A percentile compares a stretch with the other conserved stretches of the same genome.
These are phyloP conservation scores for Marronus borbonicus DNA, from an alignment of 2,888 invertebrate species.

Conservation along the genomic window DNA sequence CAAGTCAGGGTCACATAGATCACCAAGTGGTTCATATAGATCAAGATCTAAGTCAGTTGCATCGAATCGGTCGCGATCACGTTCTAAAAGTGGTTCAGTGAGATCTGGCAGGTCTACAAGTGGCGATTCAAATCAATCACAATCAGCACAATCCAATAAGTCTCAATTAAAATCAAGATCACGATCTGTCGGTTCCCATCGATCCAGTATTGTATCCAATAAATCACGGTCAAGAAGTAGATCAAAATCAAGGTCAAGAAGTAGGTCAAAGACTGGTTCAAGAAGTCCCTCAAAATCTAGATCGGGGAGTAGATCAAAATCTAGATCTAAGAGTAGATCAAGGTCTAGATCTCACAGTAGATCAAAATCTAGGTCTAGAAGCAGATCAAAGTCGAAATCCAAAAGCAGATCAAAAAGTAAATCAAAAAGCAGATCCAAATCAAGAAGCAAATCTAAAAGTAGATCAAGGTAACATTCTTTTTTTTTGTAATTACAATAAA, in stretches of 20 bases:
- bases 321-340: conserved; percentile 55
- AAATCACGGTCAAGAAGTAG: conserved; percentile 51
- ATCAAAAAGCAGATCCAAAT: conserved; percentile 59
- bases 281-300: conserved; percentile 52
- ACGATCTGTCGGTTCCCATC: conserved; percentile 33
- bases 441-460: conserved; percentile 54
- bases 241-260: conserved; percentile 54
- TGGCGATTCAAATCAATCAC: conserved; percentile 54
- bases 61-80: conserved; percentile 55
- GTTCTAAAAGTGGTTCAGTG: conserved; percentile 54
- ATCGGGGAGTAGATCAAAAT: conserved; percentile 54
- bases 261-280: conserved; percentile 48
- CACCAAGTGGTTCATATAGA: conserved; percentile 58
- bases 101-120: conserved; percentile 56
- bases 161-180: conserved; percentile 58
- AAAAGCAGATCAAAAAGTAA: conserved; percentile 44
- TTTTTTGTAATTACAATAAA: conserved; percentile 49
- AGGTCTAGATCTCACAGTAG: conserved; percentile 5
- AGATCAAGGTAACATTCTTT: conserved; percentile 56
- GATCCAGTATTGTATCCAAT: too few relatives aligned
- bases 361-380: conserved; percentile 53
- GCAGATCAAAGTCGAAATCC: conserved; percentile 55
- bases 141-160: conserved; percentile 52
- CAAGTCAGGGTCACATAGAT: conserved; percentile 56
- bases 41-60: conserved; percentile 64